Base-by-base conservation (phyloP, 2,113 vertebrate genomes). In the Choloepus hoffmanni region DNA sequence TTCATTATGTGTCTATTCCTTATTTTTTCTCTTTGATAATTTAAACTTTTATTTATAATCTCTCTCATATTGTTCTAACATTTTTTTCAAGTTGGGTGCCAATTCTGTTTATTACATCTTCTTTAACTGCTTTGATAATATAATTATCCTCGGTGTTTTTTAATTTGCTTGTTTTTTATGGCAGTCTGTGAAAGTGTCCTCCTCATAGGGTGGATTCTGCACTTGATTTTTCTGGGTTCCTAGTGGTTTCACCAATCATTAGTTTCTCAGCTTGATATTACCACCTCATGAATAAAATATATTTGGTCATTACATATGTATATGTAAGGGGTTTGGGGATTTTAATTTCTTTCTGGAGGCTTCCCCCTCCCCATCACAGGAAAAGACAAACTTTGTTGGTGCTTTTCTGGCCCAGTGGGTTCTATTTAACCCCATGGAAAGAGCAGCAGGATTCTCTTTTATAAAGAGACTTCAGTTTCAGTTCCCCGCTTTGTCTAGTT, bases 11-110 rank as follows among this genome's bases (percentile, higher is more conserved):
- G 30, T 53, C 4, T 72, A n/a, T 78, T 87, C 26, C 90, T 92
- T 65, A 85, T 79, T 81, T 90, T n/a, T 76, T 76, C 24, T 76
- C 72, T 74, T 74, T 85, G 40, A n/a, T 82, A 74, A 45, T 94
- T 89, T 67, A 89, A 85, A n/a, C 33, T 48, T 33, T 36, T n/a
- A n/a, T 67, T 7, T 60, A 36, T 16, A 58, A 48, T 93, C 78
- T 79, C 24, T 86, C 48, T 68, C 26, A 82, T 18, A 68, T 18
- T 85, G 24, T 89, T 76, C 30, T 81, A 60, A 28, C 40, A 73
- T 79, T 67, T 65, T 65, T 77, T 85, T 36, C 36, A 78, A 23
- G 2, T n/a, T 72, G 53, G 24, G 8, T 60, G 10, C 50, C 21
- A 53, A 85, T 68, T 74, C 73, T 76, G 21, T 50, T 72, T 26